Percentiles rank a stretch among this genome's conserved stretches.
Conservation (phyloP, 2,113 vertebrate species). For the Fregetta grallaria region DNA sequence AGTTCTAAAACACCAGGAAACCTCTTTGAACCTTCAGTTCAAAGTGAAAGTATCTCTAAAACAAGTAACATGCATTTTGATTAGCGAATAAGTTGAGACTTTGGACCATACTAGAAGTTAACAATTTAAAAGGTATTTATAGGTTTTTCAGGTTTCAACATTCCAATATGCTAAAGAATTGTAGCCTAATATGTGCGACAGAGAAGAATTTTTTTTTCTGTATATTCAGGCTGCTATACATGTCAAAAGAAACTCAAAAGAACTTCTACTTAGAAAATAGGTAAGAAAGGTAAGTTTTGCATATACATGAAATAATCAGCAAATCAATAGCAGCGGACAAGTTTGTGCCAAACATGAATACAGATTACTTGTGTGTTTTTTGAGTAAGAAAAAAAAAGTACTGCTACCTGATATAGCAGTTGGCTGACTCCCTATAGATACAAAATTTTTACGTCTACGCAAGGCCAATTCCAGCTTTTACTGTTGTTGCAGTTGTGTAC, state of each 20-base stretch:
- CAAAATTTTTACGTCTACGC: neutral
- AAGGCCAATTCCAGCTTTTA: neutral
- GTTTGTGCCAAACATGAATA: neutral
- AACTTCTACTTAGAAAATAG: neutral
- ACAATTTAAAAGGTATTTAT: neutral
- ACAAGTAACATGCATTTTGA: neutral
- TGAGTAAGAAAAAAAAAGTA: neutral
- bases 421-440: neutral
- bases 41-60: neutral
- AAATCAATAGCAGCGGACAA: neutral
- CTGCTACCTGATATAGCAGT: neutral
- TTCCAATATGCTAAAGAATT: neutral
- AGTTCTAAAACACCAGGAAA: neutral
- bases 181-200: neutral
- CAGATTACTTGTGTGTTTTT: neutral
- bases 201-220: neutral
- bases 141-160: neutral
- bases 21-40: neutral
- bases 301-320: neutral
- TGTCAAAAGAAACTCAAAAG: neutral
- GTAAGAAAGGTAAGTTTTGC: neutral
- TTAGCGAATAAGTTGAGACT: neutral
- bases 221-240: neutral
- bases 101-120: neutral
- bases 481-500: neutral